Percentiles rank a stretch among this genome's conserved stretches.
Conservation (phyloP, 2,113 vertebrate genomes). For the Cercocebus atys region DNA sequence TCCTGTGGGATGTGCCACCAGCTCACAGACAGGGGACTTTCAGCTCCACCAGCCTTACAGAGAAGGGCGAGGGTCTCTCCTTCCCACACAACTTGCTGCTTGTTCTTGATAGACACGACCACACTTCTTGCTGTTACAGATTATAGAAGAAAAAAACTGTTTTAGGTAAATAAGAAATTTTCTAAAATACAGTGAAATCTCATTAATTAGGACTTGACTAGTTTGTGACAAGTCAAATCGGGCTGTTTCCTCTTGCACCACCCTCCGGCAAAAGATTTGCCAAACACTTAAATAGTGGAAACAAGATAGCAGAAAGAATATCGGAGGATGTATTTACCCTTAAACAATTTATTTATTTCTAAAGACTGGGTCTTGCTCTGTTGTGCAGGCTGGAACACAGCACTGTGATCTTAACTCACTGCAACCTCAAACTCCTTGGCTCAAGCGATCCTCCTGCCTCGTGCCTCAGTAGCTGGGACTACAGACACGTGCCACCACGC, state of each 20-base stretch:
- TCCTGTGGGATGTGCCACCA: slow-evolving; percentile 84
- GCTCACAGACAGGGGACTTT: slow-evolving; percentile 81
- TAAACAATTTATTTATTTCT: not conserved
- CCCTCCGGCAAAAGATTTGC: not conserved
- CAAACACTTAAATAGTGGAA: not conserved
- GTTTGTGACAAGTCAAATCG: not conserved
- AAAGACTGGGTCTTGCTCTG: too few species aligned
- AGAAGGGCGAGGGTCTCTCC: slow-evolving; percentile 83
- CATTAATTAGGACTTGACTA: not conserved
- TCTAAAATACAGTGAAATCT: not conserved
- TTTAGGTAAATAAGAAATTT: not conserved
- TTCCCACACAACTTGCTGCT: slow-evolving; percentile 32
- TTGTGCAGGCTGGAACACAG: too few species aligned
- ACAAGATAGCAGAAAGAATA: not conserved
- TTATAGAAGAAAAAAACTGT: not conserved
- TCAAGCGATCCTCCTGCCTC: not conserved
- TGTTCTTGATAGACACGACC: slow-evolving; percentile 74
- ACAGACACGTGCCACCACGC: not conserved
- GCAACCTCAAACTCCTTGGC: not conserved
- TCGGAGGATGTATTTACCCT: not conserved
- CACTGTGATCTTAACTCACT: not conserved
- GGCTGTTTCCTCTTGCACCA: not conserved
- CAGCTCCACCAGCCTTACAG: slow-evolving; percentile 82
- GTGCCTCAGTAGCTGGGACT: not conserved
- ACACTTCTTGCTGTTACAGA: slow-evolving; percentile 83